These are phyloP conservation scores for Tenodera sinensis DNA, from an alignment of 2,888 invertebrate species.

Conservation along the genomic window DNA sequence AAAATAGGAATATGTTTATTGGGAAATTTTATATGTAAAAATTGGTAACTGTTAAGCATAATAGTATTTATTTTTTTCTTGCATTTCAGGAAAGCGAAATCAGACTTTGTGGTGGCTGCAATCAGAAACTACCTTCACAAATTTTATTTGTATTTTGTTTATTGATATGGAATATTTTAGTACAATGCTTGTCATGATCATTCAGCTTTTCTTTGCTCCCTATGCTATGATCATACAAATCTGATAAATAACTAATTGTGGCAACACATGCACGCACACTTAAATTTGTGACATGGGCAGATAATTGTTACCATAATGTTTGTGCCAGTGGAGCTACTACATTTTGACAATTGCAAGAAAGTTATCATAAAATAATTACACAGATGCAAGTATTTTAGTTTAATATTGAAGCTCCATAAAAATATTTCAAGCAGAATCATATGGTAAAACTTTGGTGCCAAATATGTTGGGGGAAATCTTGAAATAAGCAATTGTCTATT, in stretches of 20 bases:
- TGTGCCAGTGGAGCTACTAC: not conserved
- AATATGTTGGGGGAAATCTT: not conserved
- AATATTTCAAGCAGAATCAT: not conserved
- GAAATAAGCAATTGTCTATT: not conserved
- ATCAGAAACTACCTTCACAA: conserved; percentile 17
- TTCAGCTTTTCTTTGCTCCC: not conserved
- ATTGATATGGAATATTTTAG: conserved; percentile 18
- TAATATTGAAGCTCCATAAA: not conserved
- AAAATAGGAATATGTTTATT: no score
- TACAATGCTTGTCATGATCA: conserved; percentile 3
- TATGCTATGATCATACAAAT: not conserved
- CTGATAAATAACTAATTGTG: not conserved
- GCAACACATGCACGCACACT: conserved; percentile 1
- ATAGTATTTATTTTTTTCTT: not conserved
- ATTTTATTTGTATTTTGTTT: conserved; percentile 22
- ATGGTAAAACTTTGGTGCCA: not conserved
- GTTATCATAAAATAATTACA: not conserved
- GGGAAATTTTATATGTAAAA: not conserved
- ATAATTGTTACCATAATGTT: not conserved
- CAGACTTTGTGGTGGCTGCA: conserved; percentile 42
- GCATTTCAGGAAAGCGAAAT: conserved; percentile 47
- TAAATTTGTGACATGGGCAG: not conserved
- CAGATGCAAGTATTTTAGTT: not conserved
- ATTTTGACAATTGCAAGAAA: not conserved
- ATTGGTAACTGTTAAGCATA: not conserved